phyloP scores from a whole-genome alignment of 2,888 invertebrate species.

The Physocephala rufipes region DNA sequence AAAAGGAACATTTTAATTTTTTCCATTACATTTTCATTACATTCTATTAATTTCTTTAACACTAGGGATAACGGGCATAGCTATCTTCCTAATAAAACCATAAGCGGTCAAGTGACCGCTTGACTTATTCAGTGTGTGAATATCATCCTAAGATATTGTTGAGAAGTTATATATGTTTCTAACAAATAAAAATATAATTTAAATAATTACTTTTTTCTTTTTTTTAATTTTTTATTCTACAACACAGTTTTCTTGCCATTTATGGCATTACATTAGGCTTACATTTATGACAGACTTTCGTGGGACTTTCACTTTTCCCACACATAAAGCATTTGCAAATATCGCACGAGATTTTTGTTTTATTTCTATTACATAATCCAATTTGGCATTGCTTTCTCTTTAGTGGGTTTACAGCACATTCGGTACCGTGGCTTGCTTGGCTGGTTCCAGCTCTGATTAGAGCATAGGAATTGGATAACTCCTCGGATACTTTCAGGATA shows the following conservation, averaged over 20 bases:
- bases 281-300: background rate
- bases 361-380: conserved; percentile 12
- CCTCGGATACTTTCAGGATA: background rate
- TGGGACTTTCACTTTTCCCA: background rate
- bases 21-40: too few species aligned
- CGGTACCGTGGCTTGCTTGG: background rate
- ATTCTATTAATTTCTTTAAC: too few species aligned
- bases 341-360: background rate
- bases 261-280: background rate
- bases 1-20: too few species aligned
- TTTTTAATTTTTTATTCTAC: background rate
- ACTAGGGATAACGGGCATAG: background rate
- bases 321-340: conserved; percentile 12
- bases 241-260: too few species aligned
- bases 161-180: background rate
- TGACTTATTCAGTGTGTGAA: too few species aligned
- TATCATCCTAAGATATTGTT: background rate
- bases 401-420: background rate
- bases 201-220: background rate
- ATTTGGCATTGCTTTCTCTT: conserved; percentile 16
- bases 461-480: background rate
- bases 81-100: background rate
- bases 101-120: background rate
- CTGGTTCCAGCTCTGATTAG: background rate
- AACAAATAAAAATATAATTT: background rate